These are phyloP conservation scores for Nothoprocta pentlandii DNA, from an alignment of 2,113 vertebrate species.

Conservation along the genomic window DNA sequence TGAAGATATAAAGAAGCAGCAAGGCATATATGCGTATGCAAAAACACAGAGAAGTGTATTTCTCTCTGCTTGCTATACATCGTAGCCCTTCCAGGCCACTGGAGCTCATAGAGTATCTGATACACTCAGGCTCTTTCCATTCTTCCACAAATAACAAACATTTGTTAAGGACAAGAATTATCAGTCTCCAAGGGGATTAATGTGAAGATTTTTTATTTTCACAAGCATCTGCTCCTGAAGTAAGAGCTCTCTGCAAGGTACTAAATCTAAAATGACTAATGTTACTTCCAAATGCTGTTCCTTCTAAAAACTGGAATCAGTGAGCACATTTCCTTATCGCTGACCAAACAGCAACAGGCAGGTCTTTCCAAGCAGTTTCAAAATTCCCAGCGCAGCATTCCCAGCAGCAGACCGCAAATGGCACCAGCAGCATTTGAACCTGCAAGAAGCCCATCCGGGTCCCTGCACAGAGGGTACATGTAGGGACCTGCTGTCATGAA, in stretches of 20 bases:
- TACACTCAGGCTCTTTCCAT: neutral
- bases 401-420: neutral
- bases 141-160: neutral
- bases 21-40: neutral
- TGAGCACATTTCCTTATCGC: neutral
- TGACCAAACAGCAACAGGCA: neutral
- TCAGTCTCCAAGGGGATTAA: neutral
- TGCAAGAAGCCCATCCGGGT: neutral
- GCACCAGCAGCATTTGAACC: neutral
- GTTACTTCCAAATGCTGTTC: neutral
- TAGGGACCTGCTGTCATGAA: neutral
- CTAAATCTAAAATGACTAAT: neutral
- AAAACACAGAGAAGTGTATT: neutral
- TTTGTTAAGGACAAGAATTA: neutral
- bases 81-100: neutral
- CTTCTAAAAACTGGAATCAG: neutral
- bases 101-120: neutral
- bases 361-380: neutral
- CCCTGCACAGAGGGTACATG: neutral
- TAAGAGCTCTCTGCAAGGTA: neutral
- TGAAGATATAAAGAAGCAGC: slow-evolving; percentile 42
- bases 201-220: neutral
- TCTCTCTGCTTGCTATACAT: neutral
- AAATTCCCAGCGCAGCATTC: neutral
- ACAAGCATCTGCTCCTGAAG: neutral